phyloP scores from a whole-genome alignment of 2,797 vertebrate species.

The Bradypus variegatus region DNA sequence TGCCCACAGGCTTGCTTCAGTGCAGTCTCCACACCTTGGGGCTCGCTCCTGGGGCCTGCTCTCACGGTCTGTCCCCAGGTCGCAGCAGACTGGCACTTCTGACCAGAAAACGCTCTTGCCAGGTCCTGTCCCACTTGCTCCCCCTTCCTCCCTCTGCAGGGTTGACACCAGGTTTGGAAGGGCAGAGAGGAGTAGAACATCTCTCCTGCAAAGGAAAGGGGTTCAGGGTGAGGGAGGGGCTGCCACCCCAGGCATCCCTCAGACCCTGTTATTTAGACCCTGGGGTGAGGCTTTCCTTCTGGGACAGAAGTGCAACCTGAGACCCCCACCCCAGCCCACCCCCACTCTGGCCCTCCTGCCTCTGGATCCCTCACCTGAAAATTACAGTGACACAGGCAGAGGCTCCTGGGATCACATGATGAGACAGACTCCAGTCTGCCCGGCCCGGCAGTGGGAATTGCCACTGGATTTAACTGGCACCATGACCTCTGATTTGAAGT shows the following conservation, averaged over 20 bases:
- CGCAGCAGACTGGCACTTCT: background rate
- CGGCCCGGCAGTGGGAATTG: slow-evolving; percentile 68
- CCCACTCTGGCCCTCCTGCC: rapidly evolving
- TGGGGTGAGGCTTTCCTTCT: background rate
- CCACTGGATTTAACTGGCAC: slow-evolving; percentile 73
- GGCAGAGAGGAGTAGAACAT: slow-evolving; percentile 58
- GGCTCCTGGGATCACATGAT: slow-evolving; percentile 82
- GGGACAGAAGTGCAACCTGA: background rate
- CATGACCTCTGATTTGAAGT: slow-evolving; percentile 74
- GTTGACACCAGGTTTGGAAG: slow-evolving; percentile 57
- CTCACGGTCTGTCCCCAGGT: background rate
- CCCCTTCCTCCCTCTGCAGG: slow-evolving; percentile 1
- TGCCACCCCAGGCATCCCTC: background rate
- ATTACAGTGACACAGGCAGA: background rate
- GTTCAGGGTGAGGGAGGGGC: background rate
- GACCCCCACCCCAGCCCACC: background rate
- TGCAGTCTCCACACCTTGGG: background rate
- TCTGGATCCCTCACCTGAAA: slow-evolving; percentile 46
- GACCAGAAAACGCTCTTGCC: background rate
- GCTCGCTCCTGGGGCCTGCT: background rate
- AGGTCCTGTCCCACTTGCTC: background rate
- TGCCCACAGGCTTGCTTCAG: background rate
- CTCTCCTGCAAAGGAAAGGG: slow-evolving; percentile 39
- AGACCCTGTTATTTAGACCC: background rate
- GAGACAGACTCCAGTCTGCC: slow-evolving; percentile 89